Evolutionary conservation across 2,888 invertebrate species (phyloP), one percentile per base, ranked within the genome.

Genomic region (Cheilosia vulpina): DNA sequence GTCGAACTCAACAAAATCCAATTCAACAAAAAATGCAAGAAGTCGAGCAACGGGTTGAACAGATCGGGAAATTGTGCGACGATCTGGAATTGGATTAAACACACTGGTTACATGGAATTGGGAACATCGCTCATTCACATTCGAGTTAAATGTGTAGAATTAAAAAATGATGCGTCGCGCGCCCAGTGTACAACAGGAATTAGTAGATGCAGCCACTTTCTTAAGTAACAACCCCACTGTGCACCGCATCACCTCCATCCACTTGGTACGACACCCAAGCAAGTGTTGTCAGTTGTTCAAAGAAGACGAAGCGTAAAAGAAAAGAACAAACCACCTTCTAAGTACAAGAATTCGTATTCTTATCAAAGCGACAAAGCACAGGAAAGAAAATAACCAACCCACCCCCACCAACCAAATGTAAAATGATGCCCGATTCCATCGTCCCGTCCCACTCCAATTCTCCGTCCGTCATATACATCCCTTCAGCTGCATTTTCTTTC

Each of bases 271-370:
- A n/a, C 21, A 41, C 55, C 17, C 55, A 57, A n/a, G 41, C n/a
- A 41, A 76, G 66, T 66, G 66, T 76, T 76, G 57, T 66, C 71
- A 52, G 58, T 71, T 60, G 38, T 53, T 58, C 76, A 43, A 15
- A 43, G 24, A 60, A 41, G 58, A 66, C 58, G 43, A 52, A 19
- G 43, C 43, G 66, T n/a, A 73, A 57, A 71, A 57, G 50, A 69
- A 52, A 34, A 62, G 45, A 65, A 69, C 60, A 77, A 79, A 58
- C 63, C 73, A 58, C 69, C 73, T 52, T 65, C 47, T 24, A 27
- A 24, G 41, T 41, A 65, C 21, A 34, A 53, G 75, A 75, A 84
- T 84, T 84, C 71, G 71, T 80, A 84, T 84, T 80, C 84, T 84
- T 80, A 84, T 84, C 80, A 75, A 80, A 80, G 27, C 24, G 24